Conservation (phyloP, 2,888 invertebrate genomes). For the Calliphora vomitoria region DNA sequence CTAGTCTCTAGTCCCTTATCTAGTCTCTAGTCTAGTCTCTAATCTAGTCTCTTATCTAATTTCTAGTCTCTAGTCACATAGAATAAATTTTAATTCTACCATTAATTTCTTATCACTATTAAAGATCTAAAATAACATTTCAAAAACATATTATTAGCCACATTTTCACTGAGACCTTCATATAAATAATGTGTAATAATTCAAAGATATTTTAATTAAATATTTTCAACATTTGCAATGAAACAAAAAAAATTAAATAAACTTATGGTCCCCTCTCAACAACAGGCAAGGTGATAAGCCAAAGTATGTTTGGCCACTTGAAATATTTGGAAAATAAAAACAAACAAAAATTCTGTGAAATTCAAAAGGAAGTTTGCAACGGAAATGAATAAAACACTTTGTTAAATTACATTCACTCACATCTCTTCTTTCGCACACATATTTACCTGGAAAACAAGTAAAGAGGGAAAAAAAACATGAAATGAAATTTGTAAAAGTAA, state of each 20-base stretch:
- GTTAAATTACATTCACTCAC: conserved; percentile 54
- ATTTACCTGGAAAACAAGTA: background rate
- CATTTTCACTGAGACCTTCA: background rate
- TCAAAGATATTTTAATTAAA: conserved; percentile 40
- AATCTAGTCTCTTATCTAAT: no score
- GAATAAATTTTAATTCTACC: no score
- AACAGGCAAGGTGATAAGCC: conserved; percentile 17
- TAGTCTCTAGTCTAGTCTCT: no score
- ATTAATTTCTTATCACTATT: no score
- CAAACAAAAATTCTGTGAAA: background rate
- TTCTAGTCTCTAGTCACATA: no score
- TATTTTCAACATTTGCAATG: background rate
- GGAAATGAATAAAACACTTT: conserved; percentile 67
- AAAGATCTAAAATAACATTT: no score
- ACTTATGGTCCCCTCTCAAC: background rate
- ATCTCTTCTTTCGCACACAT: background rate
- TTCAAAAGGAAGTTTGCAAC: conserved; percentile 42
- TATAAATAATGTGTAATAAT: background rate
- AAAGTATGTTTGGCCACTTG: background rate
- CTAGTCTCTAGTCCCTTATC: no score
- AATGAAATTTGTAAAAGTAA: conserved; percentile 69
- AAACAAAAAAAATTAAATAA: no score
- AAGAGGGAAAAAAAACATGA: conserved; percentile 41
- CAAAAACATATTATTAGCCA: background rate
- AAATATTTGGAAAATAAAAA: background rate